phyloP scores from a whole-genome alignment of 2,888 invertebrate genomes.

The Cephus nigrinus region DNA sequence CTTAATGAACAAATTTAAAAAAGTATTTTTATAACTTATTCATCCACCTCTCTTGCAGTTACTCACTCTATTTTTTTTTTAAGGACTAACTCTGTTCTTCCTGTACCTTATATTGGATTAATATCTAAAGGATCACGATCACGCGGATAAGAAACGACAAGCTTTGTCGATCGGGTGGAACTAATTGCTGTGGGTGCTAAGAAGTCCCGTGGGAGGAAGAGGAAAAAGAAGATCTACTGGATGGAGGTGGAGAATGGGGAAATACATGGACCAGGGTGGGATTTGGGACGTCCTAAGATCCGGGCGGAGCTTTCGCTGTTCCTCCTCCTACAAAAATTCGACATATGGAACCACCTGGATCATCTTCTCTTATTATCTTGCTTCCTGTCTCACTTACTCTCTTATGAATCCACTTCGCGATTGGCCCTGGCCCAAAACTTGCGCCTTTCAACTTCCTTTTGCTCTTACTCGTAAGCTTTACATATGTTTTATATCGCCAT shows the following conservation, averaged over 20 bases:
- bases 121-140: background rate
- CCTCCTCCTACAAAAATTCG: constrained; percentile 34
- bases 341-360: constrained; percentile 55
- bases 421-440: background rate
- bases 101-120: background rate
- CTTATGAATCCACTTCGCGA: background rate
- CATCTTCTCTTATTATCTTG: constrained; percentile 25
- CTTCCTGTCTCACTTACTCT: background rate
- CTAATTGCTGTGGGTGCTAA: constrained; percentile 53
- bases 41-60: background rate
- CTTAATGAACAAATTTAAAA: background rate
- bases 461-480: background rate
- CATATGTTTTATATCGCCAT: background rate
- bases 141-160: constrained; percentile 24
- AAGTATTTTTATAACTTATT: background rate
- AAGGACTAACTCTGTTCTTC: background rate
- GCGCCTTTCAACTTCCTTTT: background rate
- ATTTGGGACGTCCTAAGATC: constrained; percentile 46
- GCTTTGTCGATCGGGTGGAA: constrained; percentile 43
- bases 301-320: constrained; percentile 51
- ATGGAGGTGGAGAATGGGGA: background rate
- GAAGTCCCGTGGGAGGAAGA: constrained; percentile 17
- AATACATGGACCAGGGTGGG: constrained; percentile 21
- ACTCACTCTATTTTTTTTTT: background rate
- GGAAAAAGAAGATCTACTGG: background rate